Evolutionary conservation across 2,113 vertebrate species (phyloP), one percentile per base, ranked within the genome.

Genomic region (Lanius collurio): DNA sequence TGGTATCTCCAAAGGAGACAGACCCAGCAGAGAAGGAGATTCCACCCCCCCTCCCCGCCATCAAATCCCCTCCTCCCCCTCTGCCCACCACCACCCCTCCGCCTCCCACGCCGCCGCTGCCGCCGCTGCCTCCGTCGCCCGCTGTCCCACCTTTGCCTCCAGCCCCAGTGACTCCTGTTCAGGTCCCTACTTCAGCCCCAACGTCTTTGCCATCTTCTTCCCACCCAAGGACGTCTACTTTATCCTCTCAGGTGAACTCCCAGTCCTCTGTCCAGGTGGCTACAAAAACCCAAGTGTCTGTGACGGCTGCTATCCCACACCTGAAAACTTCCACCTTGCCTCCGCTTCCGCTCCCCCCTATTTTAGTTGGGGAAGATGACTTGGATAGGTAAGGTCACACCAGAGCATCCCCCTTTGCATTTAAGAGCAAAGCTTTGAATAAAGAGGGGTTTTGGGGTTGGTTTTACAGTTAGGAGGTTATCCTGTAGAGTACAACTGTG

Each of bases 311-410:
- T 96, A 97, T 98, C 55, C 98, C 98, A 30, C 97, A 98, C 78
- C 97, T 99, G 97, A 99, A 99, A 98, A 99, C 99, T 14, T 99
- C 99, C 69, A 99, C 99, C 3, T 97, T 99, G 96, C 99, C 99
- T 85, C 99, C 98, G 46, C 98, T 99, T 64, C 99, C 99, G 35
- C 97, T 99, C 55, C 99, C 99, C 41, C 99, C 99, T 42, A 82
- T 98, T 95, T 98, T 99, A 96, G 98, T 98, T 94, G 99, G 99
- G 97, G 99, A 99, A 86, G 97, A 98, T 97, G 98, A 98, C 95
- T 98, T 99, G 97, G 99, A 99, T 97, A 99, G 99, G 99, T 99
- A 97, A 99, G 98, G 93, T 87, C 92, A 71, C 62, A 1, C 8
- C 31, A 69, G 8, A 77, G 71, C 19, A 1, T 73, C 55, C 35